Evolutionary conservation across 2,888 invertebrate species (phyloP).

Genomic region (Lasioglossum figueresi): DNA sequence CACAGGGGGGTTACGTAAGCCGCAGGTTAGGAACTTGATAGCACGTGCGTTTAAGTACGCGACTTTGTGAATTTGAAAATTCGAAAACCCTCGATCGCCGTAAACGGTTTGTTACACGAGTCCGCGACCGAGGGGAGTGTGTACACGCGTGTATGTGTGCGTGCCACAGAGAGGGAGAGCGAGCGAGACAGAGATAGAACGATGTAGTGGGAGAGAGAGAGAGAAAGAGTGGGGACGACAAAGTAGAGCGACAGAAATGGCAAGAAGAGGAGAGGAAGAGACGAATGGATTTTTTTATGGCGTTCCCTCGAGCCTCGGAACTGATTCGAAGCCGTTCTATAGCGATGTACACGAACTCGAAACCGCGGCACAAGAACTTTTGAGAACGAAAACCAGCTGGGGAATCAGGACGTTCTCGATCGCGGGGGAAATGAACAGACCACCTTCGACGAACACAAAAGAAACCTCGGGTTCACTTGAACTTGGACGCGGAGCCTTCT

Average conservation of each 20-base stretch:
- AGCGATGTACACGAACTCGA: neutral
- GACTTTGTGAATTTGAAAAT: slow-evolving; percentile 22
- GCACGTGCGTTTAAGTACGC: slow-evolving; percentile 37
- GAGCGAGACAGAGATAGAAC: neutral
- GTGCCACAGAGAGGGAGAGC: neutral
- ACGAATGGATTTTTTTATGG: neutral
- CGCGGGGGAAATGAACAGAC: slow-evolving; percentile 13
- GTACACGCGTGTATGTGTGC: neutral
- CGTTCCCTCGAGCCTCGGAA: neutral
- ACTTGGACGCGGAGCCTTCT: neutral
- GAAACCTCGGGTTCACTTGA: slow-evolving; percentile 2
- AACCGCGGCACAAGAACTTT: neutral
- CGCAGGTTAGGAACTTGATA: slow-evolving; percentile 54
- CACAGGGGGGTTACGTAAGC: slow-evolving; percentile 59
- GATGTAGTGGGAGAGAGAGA: slow-evolving; percentile 1
- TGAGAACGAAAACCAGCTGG: neutral
- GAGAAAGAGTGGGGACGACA: neutral
- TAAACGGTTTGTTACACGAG: slow-evolving; percentile 46
- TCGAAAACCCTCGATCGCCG: slow-evolving; percentile 50
- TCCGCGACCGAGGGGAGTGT: neutral
- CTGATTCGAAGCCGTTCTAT: neutral
- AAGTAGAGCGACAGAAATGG: slow-evolving; percentile 6
- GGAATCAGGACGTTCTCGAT: slow-evolving; percentile 1
- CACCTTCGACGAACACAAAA: slow-evolving; percentile 42
- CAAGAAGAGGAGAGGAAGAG: slow-evolving; percentile 28